A percentile compares a stretch with the other conserved stretches of the same genome.
These are phyloP conservation scores for Panagrolaimus sp. DNA, from an alignment of 1,140 invertebrate genomes.

Conservation along the genomic window DNA sequence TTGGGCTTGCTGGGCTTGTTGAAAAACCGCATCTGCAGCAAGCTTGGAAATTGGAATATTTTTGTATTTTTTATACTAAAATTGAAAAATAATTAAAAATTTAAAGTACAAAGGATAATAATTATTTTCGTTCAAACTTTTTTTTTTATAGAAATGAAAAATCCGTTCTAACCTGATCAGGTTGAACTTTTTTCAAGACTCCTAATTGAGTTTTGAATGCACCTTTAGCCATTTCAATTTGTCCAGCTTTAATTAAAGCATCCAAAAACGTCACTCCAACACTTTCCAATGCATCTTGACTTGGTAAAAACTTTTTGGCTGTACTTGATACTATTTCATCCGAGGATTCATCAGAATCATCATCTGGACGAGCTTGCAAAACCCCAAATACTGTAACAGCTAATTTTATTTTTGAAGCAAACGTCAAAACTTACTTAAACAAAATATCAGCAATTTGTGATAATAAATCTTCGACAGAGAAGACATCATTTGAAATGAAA, in stretches of 20 bases:
- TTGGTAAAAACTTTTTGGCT: slow-evolving; percentile 8
- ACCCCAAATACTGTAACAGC: too few species aligned
- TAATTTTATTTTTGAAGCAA: too few species aligned
- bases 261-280: slow-evolving; percentile 32
- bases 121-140: too few species aligned
- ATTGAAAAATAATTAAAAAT: slow-evolving; percentile 12
- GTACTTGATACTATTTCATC: too few species aligned
- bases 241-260: slow-evolving; percentile 48
- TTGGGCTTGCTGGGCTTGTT: slow-evolving; percentile 41
- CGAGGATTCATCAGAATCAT: too few species aligned
- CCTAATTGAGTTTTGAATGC: slow-evolving; percentile 51
- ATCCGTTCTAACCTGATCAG: slow-evolving; percentile 37
- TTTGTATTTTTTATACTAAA: slow-evolving; percentile 47
- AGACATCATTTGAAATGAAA: neutral
- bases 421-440: too few species aligned
- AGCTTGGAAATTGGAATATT: slow-evolving; percentile 42
- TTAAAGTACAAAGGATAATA: too few species aligned
- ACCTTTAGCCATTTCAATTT: slow-evolving; percentile 52
- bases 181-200: slow-evolving; percentile 43
- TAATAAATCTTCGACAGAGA: too few species aligned
- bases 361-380: too few species aligned
- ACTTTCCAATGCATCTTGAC: slow-evolving; percentile 20
- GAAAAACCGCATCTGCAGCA: slow-evolving; percentile 48
- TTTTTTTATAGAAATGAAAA: neutral
- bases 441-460: too few species aligned